Conservation (phyloP, 2,888 invertebrate genomes). For the Drosophila acutilabella region DNA sequence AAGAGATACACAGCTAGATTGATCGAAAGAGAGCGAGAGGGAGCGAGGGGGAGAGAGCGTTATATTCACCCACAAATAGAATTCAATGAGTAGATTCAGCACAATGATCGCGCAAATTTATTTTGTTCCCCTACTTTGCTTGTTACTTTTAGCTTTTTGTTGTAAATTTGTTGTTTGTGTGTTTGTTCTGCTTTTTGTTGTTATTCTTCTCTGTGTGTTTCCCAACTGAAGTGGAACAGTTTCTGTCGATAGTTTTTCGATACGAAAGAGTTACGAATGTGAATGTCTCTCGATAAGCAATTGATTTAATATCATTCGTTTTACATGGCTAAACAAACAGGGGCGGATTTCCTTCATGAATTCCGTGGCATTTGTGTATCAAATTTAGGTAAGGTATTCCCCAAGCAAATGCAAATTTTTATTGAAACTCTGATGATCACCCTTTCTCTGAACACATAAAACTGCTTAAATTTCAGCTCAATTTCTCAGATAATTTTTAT, state of each 20-base stretch:
- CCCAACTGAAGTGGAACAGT: conserved; percentile 69
- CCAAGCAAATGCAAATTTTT: conserved; percentile 16
- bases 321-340: conserved; percentile 48
- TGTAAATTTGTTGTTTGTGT: conserved; percentile 46
- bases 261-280: conserved; percentile 36
- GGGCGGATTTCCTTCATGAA: conserved; percentile 46
- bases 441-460: too few species aligned
- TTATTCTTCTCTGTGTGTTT: conserved; percentile 31
- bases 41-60: not conserved
- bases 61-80: conserved; percentile 41
- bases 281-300: conserved; percentile 41
- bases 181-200: conserved; percentile 34
- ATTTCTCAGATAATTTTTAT: not conserved
- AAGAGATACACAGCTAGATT: not conserved
- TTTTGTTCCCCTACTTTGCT: conserved; percentile 48
- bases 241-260: conserved; percentile 44
- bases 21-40: not conserved
- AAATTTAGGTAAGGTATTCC: conserved; percentile 5
- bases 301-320: conserved; percentile 52
- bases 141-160: conserved; percentile 30
- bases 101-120: conserved; percentile 72
- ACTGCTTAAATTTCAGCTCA: not conserved
- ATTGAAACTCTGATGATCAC: too few species aligned
- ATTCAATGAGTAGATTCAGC: conserved; percentile 66
- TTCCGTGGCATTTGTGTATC: conserved; percentile 7